Conservation (phyloP, 2,797 vertebrate species). For the Poeciliopsis turneri region DNA sequence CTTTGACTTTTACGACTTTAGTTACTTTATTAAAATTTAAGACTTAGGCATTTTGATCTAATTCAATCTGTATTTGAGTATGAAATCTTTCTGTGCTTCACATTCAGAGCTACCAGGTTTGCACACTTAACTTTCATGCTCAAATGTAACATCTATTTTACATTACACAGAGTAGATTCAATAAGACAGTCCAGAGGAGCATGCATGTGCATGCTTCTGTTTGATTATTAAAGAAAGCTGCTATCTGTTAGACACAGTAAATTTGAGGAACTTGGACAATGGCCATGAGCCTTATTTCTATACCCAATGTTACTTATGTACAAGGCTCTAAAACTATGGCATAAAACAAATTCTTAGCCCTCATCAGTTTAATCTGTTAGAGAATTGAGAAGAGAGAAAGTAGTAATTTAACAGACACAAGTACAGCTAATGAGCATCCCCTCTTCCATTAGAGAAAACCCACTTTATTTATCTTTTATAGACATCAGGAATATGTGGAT, state of each 20-base stretch:
- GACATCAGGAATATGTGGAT: neutral
- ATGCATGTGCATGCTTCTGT: neutral
- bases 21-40: neutral
- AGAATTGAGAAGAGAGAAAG: neutral
- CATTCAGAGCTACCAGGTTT: neutral
- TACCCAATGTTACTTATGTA: neutral
- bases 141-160: neutral
- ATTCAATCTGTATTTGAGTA: neutral
- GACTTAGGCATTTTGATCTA: neutral
- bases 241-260: neutral
- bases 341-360: neutral
- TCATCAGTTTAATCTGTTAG: neutral
- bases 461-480: neutral
- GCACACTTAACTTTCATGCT: neutral
- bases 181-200: neutral
- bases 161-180: neutral
- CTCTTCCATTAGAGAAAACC: neutral
- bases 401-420: neutral
- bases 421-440: neutral
- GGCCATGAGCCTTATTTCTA: neutral
- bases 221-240: neutral
- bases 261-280: neutral
- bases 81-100: neutral
- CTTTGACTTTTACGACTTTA: neutral
- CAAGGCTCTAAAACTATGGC: neutral